A percentile compares a stretch with the other conserved stretches of the same genome.
phyloP scores from a whole-genome alignment of 2,797 vertebrate genomes.

The Pipistrellus kuhlii region DNA sequence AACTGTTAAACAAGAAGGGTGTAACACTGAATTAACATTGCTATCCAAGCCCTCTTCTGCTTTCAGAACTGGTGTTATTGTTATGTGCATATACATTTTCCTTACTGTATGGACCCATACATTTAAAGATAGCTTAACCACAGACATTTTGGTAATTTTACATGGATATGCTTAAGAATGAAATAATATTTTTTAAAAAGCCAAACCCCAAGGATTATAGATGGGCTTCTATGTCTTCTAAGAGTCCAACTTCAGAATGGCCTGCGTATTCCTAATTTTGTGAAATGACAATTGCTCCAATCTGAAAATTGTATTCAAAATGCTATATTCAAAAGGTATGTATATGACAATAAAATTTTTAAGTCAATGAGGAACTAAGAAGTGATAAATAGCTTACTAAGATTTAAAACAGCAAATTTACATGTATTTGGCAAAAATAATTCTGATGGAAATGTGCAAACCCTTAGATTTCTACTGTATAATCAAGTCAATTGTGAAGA shows the following conservation, averaged over 20 bases:
- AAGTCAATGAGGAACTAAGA: neutral
- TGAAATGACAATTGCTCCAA: slow-evolving; percentile 39
- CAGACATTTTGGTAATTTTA: slow-evolving; percentile 22
- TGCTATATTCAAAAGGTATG: neutral
- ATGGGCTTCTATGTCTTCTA: slow-evolving; percentile 14
- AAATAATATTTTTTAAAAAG: slow-evolving; percentile 4
- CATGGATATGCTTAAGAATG: neutral
- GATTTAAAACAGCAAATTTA: neutral
- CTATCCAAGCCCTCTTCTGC: neutral
- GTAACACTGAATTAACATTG: neutral
- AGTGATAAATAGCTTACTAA: neutral
- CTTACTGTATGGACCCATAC: neutral
- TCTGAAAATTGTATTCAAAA: slow-evolving; percentile 28
- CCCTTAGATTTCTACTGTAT: neutral
- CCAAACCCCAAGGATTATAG: neutral
- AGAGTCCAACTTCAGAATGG: neutral
- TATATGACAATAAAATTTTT: slow-evolving; percentile 11
- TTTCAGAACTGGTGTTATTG: neutral
- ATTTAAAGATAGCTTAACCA: neutral
- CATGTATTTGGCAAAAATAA: neutral
- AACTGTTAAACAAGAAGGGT: neutral
- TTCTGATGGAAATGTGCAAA: neutral
- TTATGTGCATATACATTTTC: neutral
- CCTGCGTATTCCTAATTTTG: neutral
- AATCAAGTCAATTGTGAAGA: neutral